Evolutionary conservation across 2,113 vertebrate genomes (phyloP).

Genomic region (Hippocampus guttulatus): DNA sequence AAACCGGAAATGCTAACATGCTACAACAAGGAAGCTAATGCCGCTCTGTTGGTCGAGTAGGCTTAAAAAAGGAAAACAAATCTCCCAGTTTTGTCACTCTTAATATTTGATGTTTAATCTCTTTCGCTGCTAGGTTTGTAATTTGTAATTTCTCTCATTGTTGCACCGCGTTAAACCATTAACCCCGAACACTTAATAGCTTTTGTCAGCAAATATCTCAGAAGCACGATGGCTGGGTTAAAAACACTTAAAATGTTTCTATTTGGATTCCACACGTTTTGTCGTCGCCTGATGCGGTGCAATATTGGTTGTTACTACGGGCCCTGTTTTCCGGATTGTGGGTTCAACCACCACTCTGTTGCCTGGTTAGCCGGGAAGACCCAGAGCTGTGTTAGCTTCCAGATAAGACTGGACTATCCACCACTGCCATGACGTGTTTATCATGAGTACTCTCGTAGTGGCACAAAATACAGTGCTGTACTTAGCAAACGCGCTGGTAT

Average conservation of each 20-base stretch:
- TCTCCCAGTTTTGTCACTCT: conserved; percentile 18
- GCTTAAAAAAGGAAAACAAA: background rate
- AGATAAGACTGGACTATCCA: background rate
- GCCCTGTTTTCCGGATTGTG: background rate
- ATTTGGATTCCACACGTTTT: background rate
- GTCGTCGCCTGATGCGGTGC: background rate
- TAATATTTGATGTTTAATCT: conserved; percentile 34
- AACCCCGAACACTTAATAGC: background rate
- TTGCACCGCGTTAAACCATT: background rate
- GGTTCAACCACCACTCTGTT: background rate
- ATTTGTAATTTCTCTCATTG: background rate
- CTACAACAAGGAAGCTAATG: conserved; percentile 41
- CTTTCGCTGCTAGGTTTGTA: conserved; percentile 18
- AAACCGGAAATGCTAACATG: conserved; percentile 54
- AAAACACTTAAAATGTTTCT: background rate
- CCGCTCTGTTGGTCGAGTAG: background rate
- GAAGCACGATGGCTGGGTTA: background rate
- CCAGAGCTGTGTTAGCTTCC: background rate
- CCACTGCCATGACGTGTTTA: background rate
- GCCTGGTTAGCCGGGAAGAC: background rate
- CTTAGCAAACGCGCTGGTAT: background rate
- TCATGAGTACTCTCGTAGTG: background rate
- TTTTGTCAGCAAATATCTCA: background rate
- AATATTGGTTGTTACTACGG: background rate
- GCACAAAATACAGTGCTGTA: background rate